Base-by-base conservation (phyloP, 2,113 vertebrate genomes). In the Prionailurus bengalensis region DNA sequence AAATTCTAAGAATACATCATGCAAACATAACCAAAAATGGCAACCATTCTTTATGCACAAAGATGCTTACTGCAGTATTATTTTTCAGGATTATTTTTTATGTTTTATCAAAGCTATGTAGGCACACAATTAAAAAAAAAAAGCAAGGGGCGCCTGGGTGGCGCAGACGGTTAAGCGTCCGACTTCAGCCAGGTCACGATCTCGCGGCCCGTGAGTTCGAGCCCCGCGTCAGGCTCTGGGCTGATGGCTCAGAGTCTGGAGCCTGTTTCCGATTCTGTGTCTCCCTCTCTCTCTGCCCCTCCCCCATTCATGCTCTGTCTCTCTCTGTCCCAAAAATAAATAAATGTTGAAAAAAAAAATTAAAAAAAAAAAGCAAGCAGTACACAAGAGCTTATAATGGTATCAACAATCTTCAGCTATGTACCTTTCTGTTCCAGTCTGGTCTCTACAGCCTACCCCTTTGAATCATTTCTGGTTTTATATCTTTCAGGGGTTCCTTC, bases 371-470 rank as follows among this genome's bases (percentile, higher is more conserved):
- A 55, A 63, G 48, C 79, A 82, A 53, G 53, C 27, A 55, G 25
- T 17, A 65, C 11, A 89, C 33, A 95, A 92, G 8, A 51, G 36
- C 74, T 94, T 76, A n/a, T 15, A 93, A 97, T 66, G 23, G 29
- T 55, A 65, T 53, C 78, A 39, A 73, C 45, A 42, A 13, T 53
- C 45, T n/a, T 78, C 39, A 27, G 9, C 48, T 93, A 82, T 73
- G 25, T 4, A 53, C 12, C 31, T 95, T 58, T 36, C 87, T 55
- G 51, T 68, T 27, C 27, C 61, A 87, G 29, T 74, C 45, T 91
- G 73, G 61, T 96, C 89, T 97, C 89, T 68, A 73, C 71, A 94
- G 87, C 79, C 95, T 95, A 88, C 16, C 39, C 71, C 90, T 96
- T 92, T 95, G 80, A 92, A 53, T 27, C 86, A 70, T 71, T 80